Evolutionary conservation across 2,888 invertebrate species (phyloP).

Genomic region (Cotesia congregata): DNA sequence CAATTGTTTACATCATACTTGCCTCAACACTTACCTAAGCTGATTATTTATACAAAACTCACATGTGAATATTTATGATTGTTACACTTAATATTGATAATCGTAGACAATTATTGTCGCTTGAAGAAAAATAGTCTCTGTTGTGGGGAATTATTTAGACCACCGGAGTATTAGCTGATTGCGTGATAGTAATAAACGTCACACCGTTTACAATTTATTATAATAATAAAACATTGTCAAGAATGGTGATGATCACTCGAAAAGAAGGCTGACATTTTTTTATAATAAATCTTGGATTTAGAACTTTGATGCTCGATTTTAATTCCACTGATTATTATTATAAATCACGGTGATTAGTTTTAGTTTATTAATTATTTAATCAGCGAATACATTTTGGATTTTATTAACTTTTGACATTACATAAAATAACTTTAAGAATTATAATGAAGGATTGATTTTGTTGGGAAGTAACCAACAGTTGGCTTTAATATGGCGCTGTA

Average conservation of each 20-base stretch:
- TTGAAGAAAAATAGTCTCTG: not conserved
- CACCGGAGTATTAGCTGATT: constrained; percentile 37
- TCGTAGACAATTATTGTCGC: not conserved
- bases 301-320: no score
- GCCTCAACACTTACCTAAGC: not conserved
- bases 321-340: no score
- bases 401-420: no score
- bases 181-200: constrained; percentile 30
- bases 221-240: not conserved
- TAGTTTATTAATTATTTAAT: no score
- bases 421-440: no score
- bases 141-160: not conserved
- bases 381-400: no score
- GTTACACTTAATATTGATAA: not conserved
- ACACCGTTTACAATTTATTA: not conserved
- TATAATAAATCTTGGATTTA: not conserved
- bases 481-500: no score
- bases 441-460: no score
- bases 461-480: no score
- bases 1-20: constrained; percentile 27
- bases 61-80: constrained; percentile 12
- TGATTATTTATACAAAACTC: not conserved
- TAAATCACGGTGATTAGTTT: no score
- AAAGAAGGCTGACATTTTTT: not conserved
- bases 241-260: not conserved